phyloP scores from a whole-genome alignment of 2,113 vertebrate species.

The Sebastes fasciatus region DNA sequence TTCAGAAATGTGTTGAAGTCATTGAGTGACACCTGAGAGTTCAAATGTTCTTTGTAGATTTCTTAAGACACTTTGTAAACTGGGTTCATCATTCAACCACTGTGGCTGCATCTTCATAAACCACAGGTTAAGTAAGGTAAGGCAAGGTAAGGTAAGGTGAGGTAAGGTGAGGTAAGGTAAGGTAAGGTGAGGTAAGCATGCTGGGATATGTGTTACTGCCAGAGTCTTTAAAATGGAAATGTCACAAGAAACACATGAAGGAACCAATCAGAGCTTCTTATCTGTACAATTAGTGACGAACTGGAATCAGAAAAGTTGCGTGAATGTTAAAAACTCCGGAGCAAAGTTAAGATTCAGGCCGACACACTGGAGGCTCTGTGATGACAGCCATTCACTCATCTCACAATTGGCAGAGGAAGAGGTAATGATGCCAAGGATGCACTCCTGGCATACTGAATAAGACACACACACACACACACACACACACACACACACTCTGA shows the following conservation, averaged over 20 bases:
- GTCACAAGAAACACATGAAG: neutral
- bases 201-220: neutral
- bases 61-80: neutral
- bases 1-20: neutral
- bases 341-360: conserved; percentile 10
- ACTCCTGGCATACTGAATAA: conserved; percentile 11
- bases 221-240: neutral
- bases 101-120: neutral
- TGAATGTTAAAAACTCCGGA: neutral
- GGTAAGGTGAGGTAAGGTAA: no score
- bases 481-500: neutral
- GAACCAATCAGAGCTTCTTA: neutral
- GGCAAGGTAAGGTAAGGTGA: no score
- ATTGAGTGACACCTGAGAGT: neutral
- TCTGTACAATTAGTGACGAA: neutral
- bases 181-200: no score
- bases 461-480: neutral
- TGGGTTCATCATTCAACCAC: neutral
- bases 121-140: no score
- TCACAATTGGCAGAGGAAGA: neutral
- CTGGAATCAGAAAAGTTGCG: neutral
- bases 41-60: neutral
- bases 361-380: neutral
- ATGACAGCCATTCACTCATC: conserved; percentile 21
- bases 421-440: conserved; percentile 4